Conservation (phyloP, 2,797 vertebrate genomes). For the Malurus leucopterus region DNA sequence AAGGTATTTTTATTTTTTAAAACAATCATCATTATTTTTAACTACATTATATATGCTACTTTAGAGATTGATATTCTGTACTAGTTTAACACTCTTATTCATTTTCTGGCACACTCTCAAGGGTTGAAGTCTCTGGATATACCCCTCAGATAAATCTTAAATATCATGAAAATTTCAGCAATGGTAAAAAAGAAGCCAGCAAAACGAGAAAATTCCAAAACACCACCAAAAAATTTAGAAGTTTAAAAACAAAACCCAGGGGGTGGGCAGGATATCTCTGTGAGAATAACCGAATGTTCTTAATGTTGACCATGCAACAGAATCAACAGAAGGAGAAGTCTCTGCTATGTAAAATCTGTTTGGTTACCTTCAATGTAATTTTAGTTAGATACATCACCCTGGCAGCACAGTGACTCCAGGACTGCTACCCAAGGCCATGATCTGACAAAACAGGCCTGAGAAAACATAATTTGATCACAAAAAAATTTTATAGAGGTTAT, state of each 20-base stretch:
- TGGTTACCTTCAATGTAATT: background rate
- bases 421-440: slow-evolving; percentile 51
- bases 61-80: background rate
- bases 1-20: background rate
- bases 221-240: background rate
- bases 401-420: background rate
- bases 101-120: background rate
- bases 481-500: slow-evolving; percentile 17
- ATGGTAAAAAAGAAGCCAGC: background rate
- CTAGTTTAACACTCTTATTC: background rate
- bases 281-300: background rate
- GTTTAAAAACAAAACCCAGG: background rate
- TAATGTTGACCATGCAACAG: background rate
- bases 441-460: slow-evolving; percentile 56
- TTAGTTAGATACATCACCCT: background rate
- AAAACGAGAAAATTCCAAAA: background rate
- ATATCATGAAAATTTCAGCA: background rate
- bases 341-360: slow-evolving; percentile 23
- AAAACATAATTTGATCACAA: slow-evolving; percentile 35
- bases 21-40: background rate
- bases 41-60: background rate
- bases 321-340: slow-evolving; percentile 52
- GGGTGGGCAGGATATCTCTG: accelerated
- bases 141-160: background rate
- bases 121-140: background rate